Evolutionary conservation across 30 jellyfish, hydroid and myxozoan species (phyloP), one percentile per base, ranked within the genome.

Genomic region (Nemopilema nomurai): DNA sequence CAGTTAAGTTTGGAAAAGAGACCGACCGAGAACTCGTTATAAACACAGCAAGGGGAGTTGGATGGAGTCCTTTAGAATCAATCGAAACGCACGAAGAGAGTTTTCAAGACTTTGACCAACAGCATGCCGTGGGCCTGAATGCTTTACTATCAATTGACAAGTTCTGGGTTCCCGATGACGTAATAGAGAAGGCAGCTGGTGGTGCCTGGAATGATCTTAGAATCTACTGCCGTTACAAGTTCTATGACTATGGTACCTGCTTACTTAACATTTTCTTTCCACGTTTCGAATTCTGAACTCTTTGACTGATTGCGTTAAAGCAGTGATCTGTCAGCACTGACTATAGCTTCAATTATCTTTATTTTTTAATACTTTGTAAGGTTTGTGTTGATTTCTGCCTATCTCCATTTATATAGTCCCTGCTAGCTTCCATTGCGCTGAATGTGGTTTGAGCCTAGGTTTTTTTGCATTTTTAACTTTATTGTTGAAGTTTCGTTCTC

Each of bases 1-100:
- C 86, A 24, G 70, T 91, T 65, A 81, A 85, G 57, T 86, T 91
- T 51, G 87, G 82, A 16, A 79, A 86, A 31, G 79, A 86, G 22
- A 31, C 88, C 8, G 98, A 87, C 76, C 98, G 98, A 27, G 96
- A 86, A 18, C 83, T 75, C 1, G 80, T 91, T 24, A 87, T 91
- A 27, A 91, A 91, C 74, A 66, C 82, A 18, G 96, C 93, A 19
- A 57, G 89, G 51, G 88, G 96, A 8, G 52, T 57, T 24, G 96
- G 98, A 26, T 91, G 98, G 98, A 77, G 91, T 70, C 98, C 98
- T 27, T 52, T 77, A 18, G 76, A 50, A 67, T 57, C 82, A 21
- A 68, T 91, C 19, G 95, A 85, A 63, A 76, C 64, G 8, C 87
- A 87, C 85, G 94, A 81, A 62, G 96, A 91, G 24, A 57, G 93